A percentile compares a stretch with the other conserved stretches of the same genome.
These are phyloP conservation scores for Ramphastos sulfuratus DNA, from an alignment of 2,113 vertebrate genomes.

Conservation along the genomic window DNA sequence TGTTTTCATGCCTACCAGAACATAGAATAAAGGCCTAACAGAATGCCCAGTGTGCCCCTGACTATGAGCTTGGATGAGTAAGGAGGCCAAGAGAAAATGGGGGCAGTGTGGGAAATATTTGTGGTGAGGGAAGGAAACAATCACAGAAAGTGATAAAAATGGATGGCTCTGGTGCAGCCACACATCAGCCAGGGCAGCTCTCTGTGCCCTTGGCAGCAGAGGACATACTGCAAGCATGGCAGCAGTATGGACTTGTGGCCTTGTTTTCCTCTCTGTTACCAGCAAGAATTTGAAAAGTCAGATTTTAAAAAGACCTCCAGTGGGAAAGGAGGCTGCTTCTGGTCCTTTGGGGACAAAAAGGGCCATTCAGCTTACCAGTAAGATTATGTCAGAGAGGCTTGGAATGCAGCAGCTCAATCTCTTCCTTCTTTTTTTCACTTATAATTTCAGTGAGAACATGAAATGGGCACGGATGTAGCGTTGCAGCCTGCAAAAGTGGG, in stretches of 20 bases:
- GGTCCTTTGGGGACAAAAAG: background rate
- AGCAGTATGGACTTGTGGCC: background rate
- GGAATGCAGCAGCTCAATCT: background rate
- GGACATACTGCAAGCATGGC: background rate
- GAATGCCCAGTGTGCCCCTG: constrained; percentile 41
- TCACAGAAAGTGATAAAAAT: constrained; percentile 56
- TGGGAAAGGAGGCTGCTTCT: background rate
- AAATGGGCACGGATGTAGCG: background rate
- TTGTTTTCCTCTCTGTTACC: background rate
- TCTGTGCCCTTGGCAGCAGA: background rate
- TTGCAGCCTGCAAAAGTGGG: background rate
- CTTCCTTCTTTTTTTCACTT: background rate
- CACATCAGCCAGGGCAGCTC: background rate
- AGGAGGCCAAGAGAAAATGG: constrained; percentile 37
- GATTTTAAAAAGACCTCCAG: background rate
- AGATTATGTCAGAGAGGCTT: background rate
- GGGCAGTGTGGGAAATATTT: constrained; percentile 33
- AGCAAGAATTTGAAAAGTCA: background rate
- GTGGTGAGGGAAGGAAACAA: constrained; percentile 12
- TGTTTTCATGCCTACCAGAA: constrained; percentile 29
- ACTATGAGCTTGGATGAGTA: constrained; percentile 35
- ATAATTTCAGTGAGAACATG: background rate
- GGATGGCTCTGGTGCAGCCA: background rate
- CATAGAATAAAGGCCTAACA: background rate
- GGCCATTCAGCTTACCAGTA: background rate